These are phyloP conservation scores for Ibidorhyncha struthersii DNA, from an alignment of 2,113 vertebrate genomes.

Conservation along the genomic window DNA sequence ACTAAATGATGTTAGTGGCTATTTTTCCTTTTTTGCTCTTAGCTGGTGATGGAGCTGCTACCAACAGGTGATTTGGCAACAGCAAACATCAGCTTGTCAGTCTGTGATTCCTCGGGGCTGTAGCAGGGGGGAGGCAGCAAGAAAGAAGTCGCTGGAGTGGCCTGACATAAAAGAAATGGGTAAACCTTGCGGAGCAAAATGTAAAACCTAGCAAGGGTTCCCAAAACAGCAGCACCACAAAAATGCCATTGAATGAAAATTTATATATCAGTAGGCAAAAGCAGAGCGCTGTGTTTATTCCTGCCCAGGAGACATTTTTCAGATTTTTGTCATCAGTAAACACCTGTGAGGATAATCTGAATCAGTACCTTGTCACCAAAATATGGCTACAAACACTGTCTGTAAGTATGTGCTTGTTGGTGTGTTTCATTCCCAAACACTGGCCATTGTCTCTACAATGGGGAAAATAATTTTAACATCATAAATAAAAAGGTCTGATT, in stretches of 20 bases:
- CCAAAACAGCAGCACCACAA: neutral
- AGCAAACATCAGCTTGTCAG: neutral
- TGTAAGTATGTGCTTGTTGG: neutral
- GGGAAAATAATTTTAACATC: neutral
- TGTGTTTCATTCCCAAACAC: neutral
- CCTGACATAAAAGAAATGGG: neutral
- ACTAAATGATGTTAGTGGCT: neutral
- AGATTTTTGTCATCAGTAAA: neutral
- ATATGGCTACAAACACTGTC: neutral
- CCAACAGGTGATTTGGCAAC: neutral
- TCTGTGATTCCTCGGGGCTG: neutral
- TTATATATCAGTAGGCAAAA: neutral
- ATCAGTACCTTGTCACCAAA: neutral
- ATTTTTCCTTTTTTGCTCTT: neutral
- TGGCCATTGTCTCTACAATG: neutral
- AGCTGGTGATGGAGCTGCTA: neutral
- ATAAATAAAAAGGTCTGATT: neutral
- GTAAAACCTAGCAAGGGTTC: neutral
- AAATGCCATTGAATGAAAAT: neutral
- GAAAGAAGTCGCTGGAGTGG: neutral
- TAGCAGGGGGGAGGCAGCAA: neutral
- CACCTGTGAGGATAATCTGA: neutral
- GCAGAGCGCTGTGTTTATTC: neutral
- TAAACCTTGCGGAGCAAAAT: accelerated
- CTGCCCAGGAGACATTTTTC: neutral